Conservation (phyloP, 2,888 invertebrate species). For the Morinoia aosen region DNA sequence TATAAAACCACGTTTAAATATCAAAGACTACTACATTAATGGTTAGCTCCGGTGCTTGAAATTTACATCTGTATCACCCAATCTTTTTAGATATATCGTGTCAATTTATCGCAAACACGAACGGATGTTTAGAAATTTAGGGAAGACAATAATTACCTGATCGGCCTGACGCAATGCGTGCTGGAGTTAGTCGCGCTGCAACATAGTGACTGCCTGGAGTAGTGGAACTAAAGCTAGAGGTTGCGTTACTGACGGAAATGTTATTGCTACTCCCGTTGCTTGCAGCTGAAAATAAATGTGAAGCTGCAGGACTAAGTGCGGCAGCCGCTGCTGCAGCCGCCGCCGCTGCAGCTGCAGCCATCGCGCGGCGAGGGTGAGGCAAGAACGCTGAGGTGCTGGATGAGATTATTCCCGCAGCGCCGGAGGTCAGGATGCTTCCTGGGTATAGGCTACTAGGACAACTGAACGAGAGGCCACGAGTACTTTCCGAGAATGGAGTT, state of each 20-base stretch:
- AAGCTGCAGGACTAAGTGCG: constrained; percentile 32
- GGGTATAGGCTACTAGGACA: background rate
- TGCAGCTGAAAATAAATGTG: constrained; percentile 39
- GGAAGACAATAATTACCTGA: constrained; percentile 8
- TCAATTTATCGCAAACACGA: background rate
- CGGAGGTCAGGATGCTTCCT: constrained; percentile 15
- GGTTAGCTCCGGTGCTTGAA: background rate
- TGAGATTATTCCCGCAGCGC: background rate
- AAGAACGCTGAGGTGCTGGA: constrained; percentile 46
- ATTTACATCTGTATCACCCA: background rate
- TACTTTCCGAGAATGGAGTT: background rate
- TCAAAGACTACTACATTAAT: background rate
- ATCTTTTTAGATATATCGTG: background rate
- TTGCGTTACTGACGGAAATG: constrained; percentile 41
- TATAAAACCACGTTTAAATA: background rate
- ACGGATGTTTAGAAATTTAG: background rate
- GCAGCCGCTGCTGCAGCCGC: constrained; percentile 10
- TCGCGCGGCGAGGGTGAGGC: constrained; percentile 26
- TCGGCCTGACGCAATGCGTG: constrained; percentile 52
- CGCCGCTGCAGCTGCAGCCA: constrained; percentile 42
- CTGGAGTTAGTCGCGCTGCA: constrained; percentile 49
- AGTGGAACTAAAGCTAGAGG: constrained; percentile 34
- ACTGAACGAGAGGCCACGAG: constrained; percentile 30
- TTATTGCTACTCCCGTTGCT: background rate
- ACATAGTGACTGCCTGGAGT: constrained; percentile 42